Base-by-base conservation (phyloP, 2,888 invertebrate species). In the Mesorhabditis sp. region DNA sequence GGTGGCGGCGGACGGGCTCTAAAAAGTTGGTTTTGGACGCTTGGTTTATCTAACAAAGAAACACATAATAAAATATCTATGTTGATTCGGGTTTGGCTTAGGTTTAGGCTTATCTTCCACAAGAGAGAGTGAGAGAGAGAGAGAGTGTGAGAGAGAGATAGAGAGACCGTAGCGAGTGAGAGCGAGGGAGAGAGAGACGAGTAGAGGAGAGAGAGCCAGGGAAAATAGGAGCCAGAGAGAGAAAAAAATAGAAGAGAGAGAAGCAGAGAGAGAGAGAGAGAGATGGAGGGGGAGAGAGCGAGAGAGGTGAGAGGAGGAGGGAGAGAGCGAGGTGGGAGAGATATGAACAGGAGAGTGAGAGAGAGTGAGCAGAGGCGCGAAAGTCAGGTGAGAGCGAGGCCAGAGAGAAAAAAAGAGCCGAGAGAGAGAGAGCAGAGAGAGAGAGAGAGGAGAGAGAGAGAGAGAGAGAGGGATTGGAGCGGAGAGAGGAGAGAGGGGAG, bases 301-400 rank as follows among this genome's bases (percentile, higher is more conserved):
- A 5, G n/a, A 50, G 13, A 50, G 13, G 13, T 10, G 13, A 50
- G 13, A 50, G 13, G 50, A 50, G 13, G 13, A 50, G 13, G 5
- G n/a, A 41, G 43, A 43, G 43, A 43, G 10, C 5, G 10, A 65
- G 5, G 42, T 7, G 15, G 15, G 5, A 28, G 43, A 4, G 43
- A 10, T 41, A 4, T 41, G 28, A 62, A 6, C 42, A 63, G 50
- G 66, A 43, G 66, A 41, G 65, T 4, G 66, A 43, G 28, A 63
- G 42, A 68, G 64, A n/a, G 15, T 41, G 64, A 28, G n/a, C 28
- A 62, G 62, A 61, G 44, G 43, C 41, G n/a, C n/a, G 65, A 63
- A 5, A 65, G 43, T 10, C 6, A 13, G 28, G 43, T 5, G n/a
- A 28, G 43, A 28, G 42, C 5, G 43, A 41, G 7, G 43, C 45